Percentiles rank a stretch among this genome's conserved stretches.
Conservation (phyloP, 1,140 invertebrate species). For the Heliconius eleuchia region DNA sequence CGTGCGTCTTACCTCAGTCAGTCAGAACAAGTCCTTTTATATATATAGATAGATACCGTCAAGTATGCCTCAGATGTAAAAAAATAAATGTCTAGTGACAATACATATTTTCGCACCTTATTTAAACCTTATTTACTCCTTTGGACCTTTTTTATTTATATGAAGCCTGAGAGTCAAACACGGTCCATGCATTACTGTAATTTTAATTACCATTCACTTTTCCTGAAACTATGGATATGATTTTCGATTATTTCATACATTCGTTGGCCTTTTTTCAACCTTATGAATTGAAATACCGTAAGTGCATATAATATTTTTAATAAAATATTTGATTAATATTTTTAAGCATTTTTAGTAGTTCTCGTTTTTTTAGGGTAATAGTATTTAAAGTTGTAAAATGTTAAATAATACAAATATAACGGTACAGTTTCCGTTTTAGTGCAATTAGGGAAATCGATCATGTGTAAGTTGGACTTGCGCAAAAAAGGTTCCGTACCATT, state of each 20-base stretch:
- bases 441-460: no score
- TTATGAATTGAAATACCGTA: neutral
- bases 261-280: neutral
- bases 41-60: no score
- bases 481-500: no score
- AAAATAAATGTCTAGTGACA: no score
- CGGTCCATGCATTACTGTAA: neutral
- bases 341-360: neutral
- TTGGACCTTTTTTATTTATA: neutral
- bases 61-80: no score
- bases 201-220: neutral
- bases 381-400: no score
- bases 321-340: neutral
- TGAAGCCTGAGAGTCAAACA: neutral
- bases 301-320: neutral
- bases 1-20: no score
- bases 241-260: neutral
- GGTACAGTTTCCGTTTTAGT: no score
- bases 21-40: no score
- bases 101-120: neutral
- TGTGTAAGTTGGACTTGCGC: no score
- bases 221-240: neutral
- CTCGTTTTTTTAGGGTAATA: no score
- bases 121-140: neutral
- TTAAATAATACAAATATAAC: no score